These are phyloP conservation scores for Lasioglossum calceatum DNA, from an alignment of 2,888 invertebrate genomes.

Conservation along the genomic window DNA sequence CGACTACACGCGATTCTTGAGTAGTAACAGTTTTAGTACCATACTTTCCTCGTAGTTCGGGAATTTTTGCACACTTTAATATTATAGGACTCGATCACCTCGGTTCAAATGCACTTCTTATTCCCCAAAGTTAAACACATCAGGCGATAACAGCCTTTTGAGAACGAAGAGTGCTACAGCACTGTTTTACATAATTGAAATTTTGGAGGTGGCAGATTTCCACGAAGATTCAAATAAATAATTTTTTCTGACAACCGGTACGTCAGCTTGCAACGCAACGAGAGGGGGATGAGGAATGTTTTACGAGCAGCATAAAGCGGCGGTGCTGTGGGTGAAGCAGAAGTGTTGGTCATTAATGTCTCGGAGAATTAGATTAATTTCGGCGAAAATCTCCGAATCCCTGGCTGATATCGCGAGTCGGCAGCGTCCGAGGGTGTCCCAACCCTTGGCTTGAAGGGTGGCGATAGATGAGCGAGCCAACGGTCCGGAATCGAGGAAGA, in stretches of 20 bases:
- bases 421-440: neutral
- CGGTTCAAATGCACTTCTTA: neutral
- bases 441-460: neutral
- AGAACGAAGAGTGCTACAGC: neutral
- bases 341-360: neutral
- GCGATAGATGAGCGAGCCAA: slow-evolving; percentile 29
- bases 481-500: slow-evolving; percentile 10
- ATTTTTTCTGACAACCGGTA: neutral
- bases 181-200: neutral
- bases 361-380: neutral
- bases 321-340: neutral
- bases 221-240: neutral
- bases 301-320: neutral
- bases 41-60: neutral
- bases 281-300: neutral
- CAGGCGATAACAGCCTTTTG: neutral
- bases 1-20: neutral
- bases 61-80: neutral
- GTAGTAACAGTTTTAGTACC: neutral
- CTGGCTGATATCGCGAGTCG: neutral
- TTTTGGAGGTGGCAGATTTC: neutral
- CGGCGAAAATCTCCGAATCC: neutral
- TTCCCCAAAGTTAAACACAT: neutral
- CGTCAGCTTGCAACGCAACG: neutral
- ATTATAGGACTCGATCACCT: neutral